Evolutionary conservation across 2,888 invertebrate species (phyloP).

Genomic region (Carabus problematicus): DNA sequence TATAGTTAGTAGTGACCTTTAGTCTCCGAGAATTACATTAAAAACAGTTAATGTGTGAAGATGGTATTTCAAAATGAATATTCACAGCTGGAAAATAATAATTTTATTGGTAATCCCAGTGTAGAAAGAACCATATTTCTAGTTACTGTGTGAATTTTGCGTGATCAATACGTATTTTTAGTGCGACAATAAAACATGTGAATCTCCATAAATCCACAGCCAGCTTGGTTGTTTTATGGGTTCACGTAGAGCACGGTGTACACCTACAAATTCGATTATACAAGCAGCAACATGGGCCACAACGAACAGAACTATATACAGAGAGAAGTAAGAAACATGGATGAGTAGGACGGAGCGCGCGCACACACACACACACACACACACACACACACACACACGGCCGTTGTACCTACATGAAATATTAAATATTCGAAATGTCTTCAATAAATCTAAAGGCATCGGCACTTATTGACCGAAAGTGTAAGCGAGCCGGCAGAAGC

Average conservation of each 20-base stretch:
- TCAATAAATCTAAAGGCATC: conserved; percentile 38
- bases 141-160: too few species aligned
- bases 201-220: too few species aligned
- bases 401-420: conserved; percentile 26
- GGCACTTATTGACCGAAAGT: conserved; percentile 39
- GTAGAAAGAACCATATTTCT: too few species aligned
- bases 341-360: not conserved
- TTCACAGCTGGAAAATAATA: too few species aligned
- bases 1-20: too few species aligned
- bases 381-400: not conserved
- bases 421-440: conserved; percentile 40
- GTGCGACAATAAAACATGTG: too few species aligned
- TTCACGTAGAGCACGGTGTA: not conserved
- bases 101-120: too few species aligned
- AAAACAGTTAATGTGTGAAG: too few species aligned
- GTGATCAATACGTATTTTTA: too few species aligned
- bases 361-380: not conserved
- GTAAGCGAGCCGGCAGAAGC: conserved; percentile 52
- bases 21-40: too few species aligned
- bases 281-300: not conserved
- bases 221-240: not conserved
- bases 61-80: too few species aligned
- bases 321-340: not conserved
- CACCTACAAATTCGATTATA: conserved; percentile 17
- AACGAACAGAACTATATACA: conserved; percentile 1